Conservation (phyloP, 2,113 vertebrate species). For the Ondatra zibethicus region DNA sequence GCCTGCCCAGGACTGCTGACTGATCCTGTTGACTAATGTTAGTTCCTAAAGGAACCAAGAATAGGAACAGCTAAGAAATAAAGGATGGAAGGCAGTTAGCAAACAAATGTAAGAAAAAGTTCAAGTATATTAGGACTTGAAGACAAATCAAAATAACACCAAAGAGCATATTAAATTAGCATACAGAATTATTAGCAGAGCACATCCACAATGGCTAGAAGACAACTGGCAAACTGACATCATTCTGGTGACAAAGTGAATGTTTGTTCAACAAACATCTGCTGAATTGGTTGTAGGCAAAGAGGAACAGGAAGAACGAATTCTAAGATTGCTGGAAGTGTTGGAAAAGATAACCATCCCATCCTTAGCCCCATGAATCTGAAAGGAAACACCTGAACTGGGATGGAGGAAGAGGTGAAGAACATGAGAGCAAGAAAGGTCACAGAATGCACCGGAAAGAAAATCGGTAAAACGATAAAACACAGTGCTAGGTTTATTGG, state of each 20-base stretch:
- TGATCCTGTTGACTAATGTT: not conserved
- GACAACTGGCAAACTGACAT: not conserved
- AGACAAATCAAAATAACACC: constrained; percentile 37
- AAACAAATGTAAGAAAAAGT: not conserved
- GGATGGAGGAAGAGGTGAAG: not conserved
- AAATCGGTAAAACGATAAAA: not conserved
- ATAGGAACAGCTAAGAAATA: not conserved
- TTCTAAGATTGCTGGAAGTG: not conserved
- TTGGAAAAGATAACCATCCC: not conserved
- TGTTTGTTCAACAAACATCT: not conserved
- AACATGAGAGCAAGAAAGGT: not conserved
- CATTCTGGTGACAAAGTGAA: not conserved
- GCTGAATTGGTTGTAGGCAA: not conserved
- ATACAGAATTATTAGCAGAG: constrained; percentile 1
- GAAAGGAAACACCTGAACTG: not conserved
- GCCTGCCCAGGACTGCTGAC: not conserved
- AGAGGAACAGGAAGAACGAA: not conserved
- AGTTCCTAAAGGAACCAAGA: not conserved
- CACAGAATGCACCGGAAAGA: too few species aligned
- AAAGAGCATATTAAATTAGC: not conserved
- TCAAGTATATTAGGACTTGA: constrained; percentile 6
- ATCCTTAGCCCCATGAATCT: not conserved
- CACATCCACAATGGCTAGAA: not conserved
- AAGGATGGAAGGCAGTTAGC: not conserved
- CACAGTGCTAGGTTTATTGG: not conserved